These are phyloP conservation scores for Scaptomyza graminum DNA, from an alignment of 1,140 invertebrate genomes.

Conservation along the genomic window DNA sequence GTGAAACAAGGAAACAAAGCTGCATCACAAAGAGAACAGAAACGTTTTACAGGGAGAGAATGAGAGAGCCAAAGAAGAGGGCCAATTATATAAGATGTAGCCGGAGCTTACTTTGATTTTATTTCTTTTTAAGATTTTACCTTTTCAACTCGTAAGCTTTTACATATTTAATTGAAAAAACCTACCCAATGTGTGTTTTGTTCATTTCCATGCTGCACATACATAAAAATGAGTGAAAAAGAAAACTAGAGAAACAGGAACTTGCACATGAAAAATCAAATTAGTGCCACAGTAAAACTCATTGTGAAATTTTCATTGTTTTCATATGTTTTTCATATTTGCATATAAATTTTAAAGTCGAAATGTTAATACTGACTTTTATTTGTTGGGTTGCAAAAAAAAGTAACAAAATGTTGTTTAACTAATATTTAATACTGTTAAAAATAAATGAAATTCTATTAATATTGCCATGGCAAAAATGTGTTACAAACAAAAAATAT, in stretches of 20 bases:
- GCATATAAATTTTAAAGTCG: neutral
- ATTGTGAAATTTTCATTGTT: constrained; percentile 53
- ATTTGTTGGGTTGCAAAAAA: neutral
- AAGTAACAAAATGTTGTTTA: no score
- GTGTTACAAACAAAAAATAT: no score
- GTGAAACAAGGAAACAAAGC: constrained; percentile 24
- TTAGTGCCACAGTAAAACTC: constrained; percentile 66
- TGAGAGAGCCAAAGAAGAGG: constrained; percentile 8
- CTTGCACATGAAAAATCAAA: constrained; percentile 56
- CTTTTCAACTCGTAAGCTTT: constrained; percentile 50
- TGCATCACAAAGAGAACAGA: neutral
- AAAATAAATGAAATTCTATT: no score
- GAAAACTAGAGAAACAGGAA: neutral
- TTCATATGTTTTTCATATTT: neutral
- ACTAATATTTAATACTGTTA: no score
- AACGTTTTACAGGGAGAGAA: no score
- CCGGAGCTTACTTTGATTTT: constrained; percentile 77
- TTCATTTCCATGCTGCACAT: constrained; percentile 19
- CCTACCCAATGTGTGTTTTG: constrained; percentile 10
- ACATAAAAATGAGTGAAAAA: neutral
- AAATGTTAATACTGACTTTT: neutral
- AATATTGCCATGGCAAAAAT: no score
- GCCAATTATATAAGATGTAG: constrained; percentile 60
- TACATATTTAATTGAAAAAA: constrained; percentile 80
- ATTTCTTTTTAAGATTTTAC: constrained; percentile 67